These are phyloP conservation scores for Theropithecus gelada DNA, from an alignment of 2,113 vertebrate species.

Conservation along the genomic window DNA sequence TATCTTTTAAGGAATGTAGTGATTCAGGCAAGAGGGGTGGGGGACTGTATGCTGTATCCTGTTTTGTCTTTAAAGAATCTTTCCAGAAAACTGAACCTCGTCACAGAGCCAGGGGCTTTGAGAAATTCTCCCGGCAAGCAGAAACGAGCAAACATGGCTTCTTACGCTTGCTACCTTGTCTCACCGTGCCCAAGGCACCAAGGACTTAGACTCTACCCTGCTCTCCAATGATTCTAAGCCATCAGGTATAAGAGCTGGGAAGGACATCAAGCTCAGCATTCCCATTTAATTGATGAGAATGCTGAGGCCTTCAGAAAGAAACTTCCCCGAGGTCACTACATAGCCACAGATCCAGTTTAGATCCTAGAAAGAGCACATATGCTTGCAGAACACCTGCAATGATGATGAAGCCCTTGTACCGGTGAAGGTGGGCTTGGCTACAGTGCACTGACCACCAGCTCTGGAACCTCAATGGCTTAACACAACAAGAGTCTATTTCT, in stretches of 20 bases:
- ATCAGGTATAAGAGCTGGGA: neutral
- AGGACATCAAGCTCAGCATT: too few relatives aligned
- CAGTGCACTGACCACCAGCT: neutral
- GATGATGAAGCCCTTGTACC: fast-evolving
- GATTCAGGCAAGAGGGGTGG: neutral
- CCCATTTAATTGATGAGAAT: neutral
- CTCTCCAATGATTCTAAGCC: neutral
- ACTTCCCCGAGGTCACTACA: neutral
- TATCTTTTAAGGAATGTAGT: neutral
- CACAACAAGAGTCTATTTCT: too few relatives aligned
- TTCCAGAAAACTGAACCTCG: neutral
- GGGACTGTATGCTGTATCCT: neutral
- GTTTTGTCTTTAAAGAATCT: neutral
- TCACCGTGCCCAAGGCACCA: neutral
- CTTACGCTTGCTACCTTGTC: neutral
- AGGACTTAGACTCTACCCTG: neutral
- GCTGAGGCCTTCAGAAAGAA: neutral
- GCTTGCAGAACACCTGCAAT: neutral
- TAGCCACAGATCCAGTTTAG: neutral
- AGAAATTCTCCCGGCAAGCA: neutral
- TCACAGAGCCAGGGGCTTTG: neutral
- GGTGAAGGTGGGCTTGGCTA: neutral
- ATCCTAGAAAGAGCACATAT: neutral
- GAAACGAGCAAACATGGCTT: neutral
- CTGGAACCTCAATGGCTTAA: neutral